Evolutionary conservation across 1,140 invertebrate genomes (phyloP), one percentile per base, ranked within the genome.

Genomic region (Copidosoma floridanum): DNA sequence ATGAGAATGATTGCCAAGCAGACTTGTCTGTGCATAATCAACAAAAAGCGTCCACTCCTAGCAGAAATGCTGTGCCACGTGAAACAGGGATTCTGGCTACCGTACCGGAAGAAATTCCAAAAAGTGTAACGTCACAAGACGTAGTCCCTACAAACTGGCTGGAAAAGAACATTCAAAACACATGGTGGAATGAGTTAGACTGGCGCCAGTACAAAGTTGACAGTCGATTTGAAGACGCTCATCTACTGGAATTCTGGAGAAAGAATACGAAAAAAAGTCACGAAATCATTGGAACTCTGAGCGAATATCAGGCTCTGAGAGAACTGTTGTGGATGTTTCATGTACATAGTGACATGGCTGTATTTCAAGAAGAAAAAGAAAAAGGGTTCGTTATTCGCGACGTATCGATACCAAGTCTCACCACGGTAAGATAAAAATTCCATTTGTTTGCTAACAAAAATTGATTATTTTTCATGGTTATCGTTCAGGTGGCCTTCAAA

Each of bases 271-370:
- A 63, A 2, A 69, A 65, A 57, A 63, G 63, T 40, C 60, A 54
- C 1, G 44, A 69, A 41, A 64, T 66, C n/a, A 65, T 66, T 16
- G 65, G 68, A 16, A 75, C 69, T 12, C 20, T 81, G 1, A 79
- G 74, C 14, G 79, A 81, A 57, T 81, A 80, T 63, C 68, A 76
- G 66, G 73, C 65, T 2, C 70, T 74, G 18, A 69, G 78, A 56
- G 80, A 81, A 71, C 50, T 81, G 12, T 63, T 81, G 8, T 79
- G 79, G 78, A 79, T 79, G 74, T 72, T 81, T 60, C 69, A 77
- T 43, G 54, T 64, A 53, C 76, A 70, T 44, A 50, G 61, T 6
- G 56, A 65, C 20, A 79, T 73, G 72, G 59, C 64, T 41, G 21
- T 79, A 11, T 80, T 76, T 69, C 68, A 74, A 63, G 56, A 68